Conservation (phyloP, 2,888 invertebrate species). For the Melangyna quadrimaculata region DNA sequence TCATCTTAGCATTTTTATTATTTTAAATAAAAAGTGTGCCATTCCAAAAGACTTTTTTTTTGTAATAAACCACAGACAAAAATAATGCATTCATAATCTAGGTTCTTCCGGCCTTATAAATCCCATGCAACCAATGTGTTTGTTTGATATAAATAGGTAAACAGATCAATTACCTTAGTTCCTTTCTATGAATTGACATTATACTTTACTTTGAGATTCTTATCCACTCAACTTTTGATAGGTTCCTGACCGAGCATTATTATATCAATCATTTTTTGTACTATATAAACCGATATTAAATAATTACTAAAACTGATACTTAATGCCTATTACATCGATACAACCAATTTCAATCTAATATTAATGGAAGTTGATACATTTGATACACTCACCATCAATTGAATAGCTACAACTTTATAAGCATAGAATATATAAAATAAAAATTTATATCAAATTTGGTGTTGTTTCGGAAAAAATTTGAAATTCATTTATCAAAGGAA, state of each 20-base stretch:
- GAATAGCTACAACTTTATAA: neutral
- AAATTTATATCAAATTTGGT: too few relatives aligned
- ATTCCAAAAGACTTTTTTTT: too few relatives aligned
- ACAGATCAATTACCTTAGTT: neutral
- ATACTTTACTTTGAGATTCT: neutral
- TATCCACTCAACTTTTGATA: neutral
- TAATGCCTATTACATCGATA: conserved; percentile 3
- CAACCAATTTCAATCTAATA: neutral
- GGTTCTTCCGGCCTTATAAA: neutral
- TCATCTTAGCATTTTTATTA: too few relatives aligned
- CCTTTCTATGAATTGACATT: neutral
- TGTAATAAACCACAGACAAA: neutral
- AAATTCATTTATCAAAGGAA: too few relatives aligned
- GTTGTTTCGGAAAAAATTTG: too few relatives aligned
- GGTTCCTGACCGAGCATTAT: neutral
- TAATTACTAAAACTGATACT: neutral
- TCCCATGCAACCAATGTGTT: neutral
- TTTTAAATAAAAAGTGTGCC: too few relatives aligned
- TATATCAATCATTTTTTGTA: neutral
- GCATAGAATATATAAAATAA: too few relatives aligned
- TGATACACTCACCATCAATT: neutral
- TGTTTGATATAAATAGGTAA: neutral
- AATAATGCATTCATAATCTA: neutral
- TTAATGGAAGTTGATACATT: neutral
- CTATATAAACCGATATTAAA: neutral